phyloP scores from a whole-genome alignment of 2,113 vertebrate genomes.

The Arizona elegans region DNA sequence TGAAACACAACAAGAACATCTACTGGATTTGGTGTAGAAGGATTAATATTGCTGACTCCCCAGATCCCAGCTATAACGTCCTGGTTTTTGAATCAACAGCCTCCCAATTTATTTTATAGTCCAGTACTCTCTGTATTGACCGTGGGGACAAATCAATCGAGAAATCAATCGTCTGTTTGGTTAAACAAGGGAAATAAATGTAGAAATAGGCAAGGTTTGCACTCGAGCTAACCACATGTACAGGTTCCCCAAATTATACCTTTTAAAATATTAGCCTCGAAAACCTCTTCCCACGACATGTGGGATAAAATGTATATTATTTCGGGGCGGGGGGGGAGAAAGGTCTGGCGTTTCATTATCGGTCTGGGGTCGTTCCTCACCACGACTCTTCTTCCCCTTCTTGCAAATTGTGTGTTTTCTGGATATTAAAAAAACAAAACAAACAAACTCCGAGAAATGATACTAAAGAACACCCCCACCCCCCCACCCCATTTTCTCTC shows the following conservation, averaged over 20 bases:
- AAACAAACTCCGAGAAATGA: neutral
- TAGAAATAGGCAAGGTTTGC: neutral
- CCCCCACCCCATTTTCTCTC: neutral
- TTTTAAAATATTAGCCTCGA: neutral
- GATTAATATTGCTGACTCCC: conserved; percentile 45
- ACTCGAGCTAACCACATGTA: neutral
- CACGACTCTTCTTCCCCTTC: neutral
- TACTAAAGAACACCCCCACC: too few relatives aligned
- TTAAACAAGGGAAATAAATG: neutral
- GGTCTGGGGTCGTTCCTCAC: neutral
- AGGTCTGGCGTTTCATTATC: neutral
- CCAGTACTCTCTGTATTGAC: too few relatives aligned
- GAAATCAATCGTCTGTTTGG: neutral
- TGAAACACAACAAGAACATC: neutral
- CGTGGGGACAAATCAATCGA: neutral
- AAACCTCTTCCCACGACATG: neutral
- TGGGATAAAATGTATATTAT: neutral
- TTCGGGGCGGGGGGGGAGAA: neutral
- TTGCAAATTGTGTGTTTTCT: neutral
- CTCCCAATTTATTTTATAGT: conserved; percentile 41
- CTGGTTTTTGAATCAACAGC: conserved; percentile 54
- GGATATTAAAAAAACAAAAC: neutral
- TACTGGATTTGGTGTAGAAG: conserved; percentile 40
- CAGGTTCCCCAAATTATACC: neutral
- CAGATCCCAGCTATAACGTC: conserved; percentile 51